Conservation (phyloP, 2,113 vertebrate species). For the Lycaon pictus region DNA sequence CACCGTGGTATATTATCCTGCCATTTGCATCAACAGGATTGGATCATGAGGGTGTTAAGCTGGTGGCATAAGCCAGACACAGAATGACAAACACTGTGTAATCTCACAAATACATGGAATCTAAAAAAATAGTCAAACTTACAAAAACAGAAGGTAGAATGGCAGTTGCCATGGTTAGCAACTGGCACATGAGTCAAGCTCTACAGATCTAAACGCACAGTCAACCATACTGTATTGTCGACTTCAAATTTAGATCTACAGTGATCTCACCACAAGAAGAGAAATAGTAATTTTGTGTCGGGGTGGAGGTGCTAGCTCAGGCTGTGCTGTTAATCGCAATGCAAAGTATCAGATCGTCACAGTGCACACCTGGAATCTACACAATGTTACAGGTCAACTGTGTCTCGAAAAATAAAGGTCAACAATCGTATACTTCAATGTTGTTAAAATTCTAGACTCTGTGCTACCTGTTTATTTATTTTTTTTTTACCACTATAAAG, state of each 20-base stretch:
- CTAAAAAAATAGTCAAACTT: background rate
- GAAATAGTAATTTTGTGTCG: background rate
- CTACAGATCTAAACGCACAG: background rate
- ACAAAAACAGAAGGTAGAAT: background rate
- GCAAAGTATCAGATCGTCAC: background rate
- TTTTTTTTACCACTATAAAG: background rate
- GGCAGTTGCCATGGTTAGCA: fast-evolving
- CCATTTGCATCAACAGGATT: too few species aligned
- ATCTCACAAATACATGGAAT: too few species aligned
- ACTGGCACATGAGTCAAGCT: background rate
- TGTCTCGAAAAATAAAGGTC: background rate
- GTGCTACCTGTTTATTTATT: background rate
- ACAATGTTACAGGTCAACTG: background rate
- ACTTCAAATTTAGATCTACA: background rate
- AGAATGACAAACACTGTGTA: background rate
- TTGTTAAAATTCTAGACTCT: background rate
- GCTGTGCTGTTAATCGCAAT: too few species aligned
- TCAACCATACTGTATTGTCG: background rate
- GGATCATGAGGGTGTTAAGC: fast-evolving
- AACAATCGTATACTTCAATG: background rate
- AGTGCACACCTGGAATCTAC: background rate
- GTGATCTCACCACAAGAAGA: background rate
- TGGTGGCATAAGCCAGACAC: background rate
- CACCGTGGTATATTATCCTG: background rate
- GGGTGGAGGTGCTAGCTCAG: background rate